Conservation (phyloP, 2,113 vertebrate genomes). For the Eulemur rufifrons region DNA sequence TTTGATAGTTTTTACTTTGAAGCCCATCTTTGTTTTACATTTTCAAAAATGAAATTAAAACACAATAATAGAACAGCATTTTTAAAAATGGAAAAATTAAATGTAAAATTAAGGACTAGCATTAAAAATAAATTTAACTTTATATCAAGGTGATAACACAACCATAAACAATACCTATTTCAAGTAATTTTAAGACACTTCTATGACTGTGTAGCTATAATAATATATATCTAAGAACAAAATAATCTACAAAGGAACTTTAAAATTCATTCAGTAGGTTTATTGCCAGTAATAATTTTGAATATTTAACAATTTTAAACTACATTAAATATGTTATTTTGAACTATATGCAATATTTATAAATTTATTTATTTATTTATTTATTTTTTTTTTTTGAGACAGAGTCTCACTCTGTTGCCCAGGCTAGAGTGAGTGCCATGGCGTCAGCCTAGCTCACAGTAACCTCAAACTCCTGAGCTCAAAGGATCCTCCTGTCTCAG, state of each 20-base stretch:
- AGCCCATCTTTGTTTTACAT: neutral
- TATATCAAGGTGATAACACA: neutral
- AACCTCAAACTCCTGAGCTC: too few species aligned
- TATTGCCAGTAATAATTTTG: neutral
- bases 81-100: neutral
- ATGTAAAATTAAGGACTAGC: neutral
- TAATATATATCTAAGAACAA: neutral
- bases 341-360: neutral
- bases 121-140: neutral
- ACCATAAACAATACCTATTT: neutral
- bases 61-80: neutral
- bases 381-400: too few species aligned
- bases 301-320: neutral
- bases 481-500: too few species aligned
- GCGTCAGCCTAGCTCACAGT: too few species aligned
- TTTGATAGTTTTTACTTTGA: neutral
- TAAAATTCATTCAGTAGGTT: neutral
- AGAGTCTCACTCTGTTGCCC: too few species aligned
- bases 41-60: neutral
- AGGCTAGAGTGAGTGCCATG: too few species aligned
- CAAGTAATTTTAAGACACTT: neutral
- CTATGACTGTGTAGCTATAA: neutral
- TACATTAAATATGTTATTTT: neutral
- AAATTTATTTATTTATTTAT: neutral
- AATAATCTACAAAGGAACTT: neutral